Percentiles rank a stretch among this genome's conserved stretches.
phyloP scores from a whole-genome alignment of 2,888 invertebrate genomes.

The Chalcosyrphus nemorum region DNA sequence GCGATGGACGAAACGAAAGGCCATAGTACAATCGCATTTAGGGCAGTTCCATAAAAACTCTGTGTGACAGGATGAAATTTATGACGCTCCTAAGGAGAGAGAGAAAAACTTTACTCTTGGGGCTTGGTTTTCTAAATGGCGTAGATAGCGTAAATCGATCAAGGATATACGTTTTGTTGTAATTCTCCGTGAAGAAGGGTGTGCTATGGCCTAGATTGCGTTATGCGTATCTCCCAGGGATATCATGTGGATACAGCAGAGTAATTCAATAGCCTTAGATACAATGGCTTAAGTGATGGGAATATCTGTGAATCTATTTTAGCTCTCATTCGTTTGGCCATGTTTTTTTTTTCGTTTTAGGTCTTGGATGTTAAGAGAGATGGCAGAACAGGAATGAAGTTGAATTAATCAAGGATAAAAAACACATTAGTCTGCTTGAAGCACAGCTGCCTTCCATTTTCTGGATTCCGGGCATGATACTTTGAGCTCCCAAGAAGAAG shows the following conservation, averaged over 20 bases:
- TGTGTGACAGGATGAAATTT: constrained; percentile 69
- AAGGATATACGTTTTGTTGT: constrained; percentile 36
- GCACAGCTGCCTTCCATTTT: no score
- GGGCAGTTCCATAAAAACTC: constrained; percentile 69
- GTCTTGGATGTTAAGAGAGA: no score
- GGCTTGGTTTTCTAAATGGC: constrained; percentile 66
- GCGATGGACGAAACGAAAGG: constrained; percentile 21
- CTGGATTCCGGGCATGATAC: no score
- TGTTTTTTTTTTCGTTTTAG: no score
- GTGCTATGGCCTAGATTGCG: constrained; percentile 34
- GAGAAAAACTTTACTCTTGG: constrained; percentile 59
- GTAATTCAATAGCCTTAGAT: constrained; percentile 25
- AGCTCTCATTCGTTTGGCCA: no score
- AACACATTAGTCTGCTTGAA: no score
- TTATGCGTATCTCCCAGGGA: background rate
- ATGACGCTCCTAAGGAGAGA: constrained; percentile 47
- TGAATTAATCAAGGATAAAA: no score
- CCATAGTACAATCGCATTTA: constrained; percentile 60
- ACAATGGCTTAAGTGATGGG: background rate
- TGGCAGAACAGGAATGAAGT: no score
- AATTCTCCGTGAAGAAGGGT: constrained; percentile 42
- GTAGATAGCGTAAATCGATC: constrained; percentile 52
- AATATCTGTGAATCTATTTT: constrained; percentile 13
- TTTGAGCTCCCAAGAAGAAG: no score
- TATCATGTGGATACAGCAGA: constrained; percentile 21